Evolutionary conservation across 23 tunicate species (phyloP).

Genomic region (Ascidia mentula): DNA sequence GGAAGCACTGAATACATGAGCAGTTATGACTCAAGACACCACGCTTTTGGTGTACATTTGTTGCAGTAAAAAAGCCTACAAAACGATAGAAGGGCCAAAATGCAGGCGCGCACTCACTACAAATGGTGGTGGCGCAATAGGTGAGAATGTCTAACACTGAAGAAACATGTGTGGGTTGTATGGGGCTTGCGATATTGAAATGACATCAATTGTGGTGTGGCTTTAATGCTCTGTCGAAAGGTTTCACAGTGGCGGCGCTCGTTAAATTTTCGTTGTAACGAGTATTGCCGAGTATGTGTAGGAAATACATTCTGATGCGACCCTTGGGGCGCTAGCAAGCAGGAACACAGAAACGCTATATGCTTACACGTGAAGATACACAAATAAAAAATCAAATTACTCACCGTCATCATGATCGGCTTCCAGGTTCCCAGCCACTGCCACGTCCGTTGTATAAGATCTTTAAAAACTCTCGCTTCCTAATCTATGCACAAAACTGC

Average conservation of each 20-base stretch:
- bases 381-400: background rate
- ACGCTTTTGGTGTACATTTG: background rate
- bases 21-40: background rate
- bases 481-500: background rate
- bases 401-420: constrained; percentile 1
- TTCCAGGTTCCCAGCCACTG: background rate
- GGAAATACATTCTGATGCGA: no score
- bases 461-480: background rate
- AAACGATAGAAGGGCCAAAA: no score
- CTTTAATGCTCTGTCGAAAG: background rate
- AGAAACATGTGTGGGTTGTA: background rate
- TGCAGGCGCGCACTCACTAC: background rate
- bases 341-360: no score
- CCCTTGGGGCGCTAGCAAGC: no score
- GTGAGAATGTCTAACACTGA: constrained; percentile 7
- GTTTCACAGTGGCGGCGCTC: constrained; percentile 4
- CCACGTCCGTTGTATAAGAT: background rate
- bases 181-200: background rate
- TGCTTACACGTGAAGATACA: background rate
- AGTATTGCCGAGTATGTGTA: background rate
- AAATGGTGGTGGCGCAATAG: background rate
- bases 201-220: background rate
- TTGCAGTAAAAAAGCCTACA: background rate
- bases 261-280: constrained; percentile 6
- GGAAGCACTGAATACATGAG: background rate